A percentile compares a stretch with the other conserved stretches of the same genome.
These are phyloP conservation scores for Disparrhopalites patrizii DNA, from an alignment of 2,888 invertebrate genomes.

Conservation along the genomic window DNA sequence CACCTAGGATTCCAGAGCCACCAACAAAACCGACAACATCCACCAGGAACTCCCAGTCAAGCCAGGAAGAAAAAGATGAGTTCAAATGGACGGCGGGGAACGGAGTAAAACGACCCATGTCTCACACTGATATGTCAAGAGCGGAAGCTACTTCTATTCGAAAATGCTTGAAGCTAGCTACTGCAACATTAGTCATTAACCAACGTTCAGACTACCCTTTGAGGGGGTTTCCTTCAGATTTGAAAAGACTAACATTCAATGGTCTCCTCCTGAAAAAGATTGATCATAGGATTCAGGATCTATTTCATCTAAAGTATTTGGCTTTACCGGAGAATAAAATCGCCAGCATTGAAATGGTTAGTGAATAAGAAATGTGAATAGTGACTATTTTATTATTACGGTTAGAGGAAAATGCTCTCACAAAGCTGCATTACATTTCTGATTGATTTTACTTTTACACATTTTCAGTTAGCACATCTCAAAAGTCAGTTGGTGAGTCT, in stretches of 20 bases:
- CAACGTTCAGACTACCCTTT: constrained; percentile 14
- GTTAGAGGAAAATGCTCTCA: neutral
- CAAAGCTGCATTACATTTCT: neutral
- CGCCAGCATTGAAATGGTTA: constrained; percentile 7
- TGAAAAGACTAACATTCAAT: constrained; percentile 10
- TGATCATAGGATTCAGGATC: constrained; percentile 9
- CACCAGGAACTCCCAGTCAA: neutral
- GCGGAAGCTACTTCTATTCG: neutral
- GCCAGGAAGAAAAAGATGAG: neutral
- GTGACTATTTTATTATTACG: neutral
- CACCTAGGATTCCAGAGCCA: too few species aligned
- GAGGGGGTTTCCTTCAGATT: neutral
- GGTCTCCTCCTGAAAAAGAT: neutral
- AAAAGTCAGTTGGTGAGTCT: constrained; percentile 8
- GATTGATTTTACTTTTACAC: neutral
- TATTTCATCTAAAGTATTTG: constrained; percentile 5
- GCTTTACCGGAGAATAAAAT: constrained; percentile 9
- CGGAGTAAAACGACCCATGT: constrained; percentile 15
- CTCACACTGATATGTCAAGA: constrained; percentile 16
- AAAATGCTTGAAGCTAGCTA: constrained; percentile 2
- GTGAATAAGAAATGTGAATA: neutral
- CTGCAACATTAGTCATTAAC: neutral
- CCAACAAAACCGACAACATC: neutral
- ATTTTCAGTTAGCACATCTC: constrained; percentile 6
- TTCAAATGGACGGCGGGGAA: neutral